A percentile compares a stretch with the other conserved stretches of the same genome.
These are phyloP conservation scores for Drosophila kurseongensis DNA, from an alignment of 1,140 invertebrate genomes.

Conservation along the genomic window DNA sequence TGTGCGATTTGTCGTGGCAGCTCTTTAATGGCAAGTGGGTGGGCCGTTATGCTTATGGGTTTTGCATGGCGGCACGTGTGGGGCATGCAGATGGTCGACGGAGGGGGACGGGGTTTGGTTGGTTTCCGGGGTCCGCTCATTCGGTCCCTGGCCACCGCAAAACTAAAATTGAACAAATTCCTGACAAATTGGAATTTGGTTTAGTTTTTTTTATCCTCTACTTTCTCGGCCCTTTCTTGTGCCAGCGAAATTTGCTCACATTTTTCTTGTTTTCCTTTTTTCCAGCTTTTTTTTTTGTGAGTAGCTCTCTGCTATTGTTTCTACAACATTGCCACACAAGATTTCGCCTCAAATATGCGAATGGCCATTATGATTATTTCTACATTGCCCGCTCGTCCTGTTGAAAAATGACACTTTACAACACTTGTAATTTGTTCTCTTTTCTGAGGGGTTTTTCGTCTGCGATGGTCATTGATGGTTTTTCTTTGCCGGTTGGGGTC, in stretches of 20 bases:
- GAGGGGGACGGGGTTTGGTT: neutral
- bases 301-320: constrained; percentile 62
- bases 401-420: constrained; percentile 84
- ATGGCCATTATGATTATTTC: constrained; percentile 78
- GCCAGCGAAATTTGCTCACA: constrained; percentile 71
- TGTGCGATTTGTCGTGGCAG: constrained; percentile 79
- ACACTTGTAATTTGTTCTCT: constrained; percentile 79
- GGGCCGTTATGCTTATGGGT: constrained; percentile 72
- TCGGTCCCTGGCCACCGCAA: constrained; percentile 52
- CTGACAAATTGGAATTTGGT: constrained; percentile 84
- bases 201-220: constrained; percentile 66
- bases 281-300: constrained; percentile 20
- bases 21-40: constrained; percentile 70
- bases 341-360: constrained; percentile 79
- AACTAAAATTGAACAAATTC: constrained; percentile 84
- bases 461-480: constrained; percentile 13
- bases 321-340: constrained; percentile 73
- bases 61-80: constrained; percentile 79
- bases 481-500: constrained; percentile 2
- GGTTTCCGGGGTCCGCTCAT: constrained; percentile 16
- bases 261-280: constrained; percentile 73
- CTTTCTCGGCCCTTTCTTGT: constrained; percentile 58
- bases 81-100: constrained; percentile 62
- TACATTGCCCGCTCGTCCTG: constrained; percentile 52
- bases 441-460: constrained; percentile 6